Evolutionary conservation across 2,888 invertebrate species (phyloP).

Genomic region (Opisthograptis luteolata): DNA sequence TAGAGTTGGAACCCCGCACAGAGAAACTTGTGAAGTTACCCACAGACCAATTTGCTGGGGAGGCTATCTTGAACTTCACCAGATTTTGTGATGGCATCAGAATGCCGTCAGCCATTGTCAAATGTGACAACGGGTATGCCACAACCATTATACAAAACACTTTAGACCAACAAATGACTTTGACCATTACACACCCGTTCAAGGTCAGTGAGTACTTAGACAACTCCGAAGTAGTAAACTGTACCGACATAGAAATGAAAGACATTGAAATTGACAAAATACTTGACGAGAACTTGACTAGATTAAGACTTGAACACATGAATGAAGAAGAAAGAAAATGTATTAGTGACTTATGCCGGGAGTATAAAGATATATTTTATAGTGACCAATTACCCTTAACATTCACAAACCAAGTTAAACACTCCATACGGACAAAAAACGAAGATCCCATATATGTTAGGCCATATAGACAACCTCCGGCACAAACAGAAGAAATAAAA

Average conservation of each 20-base stretch:
- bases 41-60: not conserved
- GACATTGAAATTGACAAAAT: not conserved
- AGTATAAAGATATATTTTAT: conserved; percentile 1
- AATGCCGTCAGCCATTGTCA: conserved; percentile 34
- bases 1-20: not conserved
- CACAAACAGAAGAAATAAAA: conserved; percentile 33
- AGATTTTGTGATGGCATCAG: conserved; percentile 27
- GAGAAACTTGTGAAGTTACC: not conserved
- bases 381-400: conserved; percentile 2
- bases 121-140: conserved; percentile 19
- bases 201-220: not conserved
- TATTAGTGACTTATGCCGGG: not conserved
- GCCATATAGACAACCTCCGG: too few relatives aligned
- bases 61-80: conserved; percentile 12
- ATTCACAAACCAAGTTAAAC: conserved; percentile 13
- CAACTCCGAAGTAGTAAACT: not conserved
- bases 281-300: not conserved
- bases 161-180: not conserved
- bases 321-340: not conserved
- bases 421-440: too few relatives aligned
- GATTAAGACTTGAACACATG: not conserved
- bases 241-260: not conserved
- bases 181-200: not conserved
- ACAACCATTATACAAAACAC: not conserved
- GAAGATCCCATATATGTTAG: too few relatives aligned